phyloP scores from a whole-genome alignment of 2,113 vertebrate species.

The Ceyx margarethae region DNA sequence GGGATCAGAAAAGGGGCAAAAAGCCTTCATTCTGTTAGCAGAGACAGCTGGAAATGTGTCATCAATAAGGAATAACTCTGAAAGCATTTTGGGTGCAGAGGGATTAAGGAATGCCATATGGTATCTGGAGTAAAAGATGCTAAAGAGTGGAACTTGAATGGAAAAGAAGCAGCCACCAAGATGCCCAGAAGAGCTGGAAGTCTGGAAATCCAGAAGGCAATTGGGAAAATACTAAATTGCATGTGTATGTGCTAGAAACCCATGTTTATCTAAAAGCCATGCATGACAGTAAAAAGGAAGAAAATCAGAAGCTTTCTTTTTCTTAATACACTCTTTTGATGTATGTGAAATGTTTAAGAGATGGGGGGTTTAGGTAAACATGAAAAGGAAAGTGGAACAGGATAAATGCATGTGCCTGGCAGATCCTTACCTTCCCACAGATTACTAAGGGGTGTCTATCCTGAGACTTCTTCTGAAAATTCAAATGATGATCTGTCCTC shows the following conservation, averaged over 20 bases:
- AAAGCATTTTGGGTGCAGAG: slow-evolving; percentile 10
- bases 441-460: not conserved
- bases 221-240: not conserved
- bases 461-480: not conserved
- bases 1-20: not conserved
- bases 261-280: not conserved
- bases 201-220: slow-evolving; percentile 3
- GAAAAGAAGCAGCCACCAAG: not conserved
- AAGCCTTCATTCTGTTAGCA: not conserved
- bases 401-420: not conserved
- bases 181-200: slow-evolving; percentile 1
- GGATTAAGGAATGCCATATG: slow-evolving; percentile 45
- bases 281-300: not conserved
- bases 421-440: not conserved
- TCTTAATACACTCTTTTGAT: not conserved
- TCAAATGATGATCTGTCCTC: not conserved
- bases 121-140: slow-evolving; percentile 12
- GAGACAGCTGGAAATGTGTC: slow-evolving; percentile 31
- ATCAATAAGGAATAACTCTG: slow-evolving; percentile 29
- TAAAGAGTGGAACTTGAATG: not conserved
- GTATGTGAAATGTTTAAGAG: slow-evolving; percentile 12
- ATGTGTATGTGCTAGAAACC: not conserved
- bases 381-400: not conserved
- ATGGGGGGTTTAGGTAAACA: not conserved
- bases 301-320: slow-evolving; percentile 5